These are phyloP conservation scores for Anthonomus grandis DNA, from an alignment of 1,140 invertebrate species.

Conservation along the genomic window DNA sequence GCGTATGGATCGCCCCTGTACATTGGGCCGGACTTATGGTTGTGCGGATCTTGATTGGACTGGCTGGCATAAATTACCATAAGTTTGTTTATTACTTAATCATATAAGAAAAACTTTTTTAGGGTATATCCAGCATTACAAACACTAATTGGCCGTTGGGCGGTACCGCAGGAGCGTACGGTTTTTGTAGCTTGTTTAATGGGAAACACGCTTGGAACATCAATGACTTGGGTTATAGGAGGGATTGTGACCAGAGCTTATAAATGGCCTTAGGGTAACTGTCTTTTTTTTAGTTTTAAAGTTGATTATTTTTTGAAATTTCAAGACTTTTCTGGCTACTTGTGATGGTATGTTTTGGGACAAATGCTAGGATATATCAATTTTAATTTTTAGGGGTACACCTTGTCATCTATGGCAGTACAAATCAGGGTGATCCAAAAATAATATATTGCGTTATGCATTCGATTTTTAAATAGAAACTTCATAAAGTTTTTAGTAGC, in stretches of 20 bases:
- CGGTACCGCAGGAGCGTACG: slow-evolving; percentile 69
- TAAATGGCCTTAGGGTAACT: slow-evolving; percentile 67
- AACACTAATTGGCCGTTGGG: slow-evolving; percentile 68
- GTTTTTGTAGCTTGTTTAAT: slow-evolving; percentile 70
- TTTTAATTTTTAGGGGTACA: no score
- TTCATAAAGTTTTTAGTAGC: no score
- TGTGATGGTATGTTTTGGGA: no score
- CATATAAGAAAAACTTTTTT: slow-evolving; percentile 11
- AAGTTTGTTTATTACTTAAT: no score
- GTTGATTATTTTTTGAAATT: no score
- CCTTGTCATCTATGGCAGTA: no score
- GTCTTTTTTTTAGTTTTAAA: no score
- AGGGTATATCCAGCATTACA: slow-evolving; percentile 71
- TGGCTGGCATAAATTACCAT: slow-evolving; percentile 20
- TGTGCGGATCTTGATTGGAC: slow-evolving; percentile 22
- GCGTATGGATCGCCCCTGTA: slow-evolving; percentile 9
- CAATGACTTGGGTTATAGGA: slow-evolving; percentile 70
- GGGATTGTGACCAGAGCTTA: slow-evolving; percentile 60
- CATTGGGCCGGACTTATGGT: slow-evolving; percentile 24
- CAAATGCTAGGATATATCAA: no score
- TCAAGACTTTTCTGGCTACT: no score
- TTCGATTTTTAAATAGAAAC: no score
- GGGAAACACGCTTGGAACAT: slow-evolving; percentile 74
- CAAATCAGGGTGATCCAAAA: no score
- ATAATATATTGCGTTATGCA: no score